Evolutionary conservation across 1,140 invertebrate genomes (phyloP), one percentile per base, ranked within the genome.

Genomic region (Argopecten irradians): DNA sequence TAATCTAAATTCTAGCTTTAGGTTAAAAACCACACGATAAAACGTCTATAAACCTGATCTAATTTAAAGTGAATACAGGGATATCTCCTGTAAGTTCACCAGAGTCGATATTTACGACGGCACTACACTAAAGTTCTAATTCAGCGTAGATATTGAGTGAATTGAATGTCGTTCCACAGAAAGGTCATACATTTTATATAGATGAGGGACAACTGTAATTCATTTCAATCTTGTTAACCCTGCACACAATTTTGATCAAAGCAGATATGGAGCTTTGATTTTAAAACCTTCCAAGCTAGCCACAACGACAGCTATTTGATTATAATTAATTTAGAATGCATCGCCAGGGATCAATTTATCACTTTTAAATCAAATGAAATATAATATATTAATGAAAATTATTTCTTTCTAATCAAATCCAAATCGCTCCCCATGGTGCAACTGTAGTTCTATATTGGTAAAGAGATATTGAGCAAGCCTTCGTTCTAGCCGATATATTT

Each of bases 241-340:
- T n/a, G n/a, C n/a, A 28, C n/a, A 71, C n/a, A 71, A 28, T 71
- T 71, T 71, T 11, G 14, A n/a, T 71, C 55, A n/a, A 71, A 71
- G n/a, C 55, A 71, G n/a, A n/a, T n/a, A n/a, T n/a, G n/a, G n/a
- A 71, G 55, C 5, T 71, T 71, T 71, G 55, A 71, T 71, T 71
- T 71, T 71, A 71, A 71, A 71, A 7, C 43, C 14, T 71, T 71
- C 55, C 55, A 3, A 28, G n/a, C 28, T 28, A n/a, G 22, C 22
- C 14, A 28, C 5, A 71, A 28, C 0, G n/a, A 28, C 22, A 28
- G n/a, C 36, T 28, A 71, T 28, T 28, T 71, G n/a, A 28, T 71
- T 71, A 28, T 28, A 71, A n/a, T 71, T 0, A 71, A 71, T 28
- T 28, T n/a, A 16, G n/a, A 28, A 71, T 71, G 5, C 28, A 71